Conservation (phyloP, 2,888 invertebrate genomes). For the Panopea generosa region DNA sequence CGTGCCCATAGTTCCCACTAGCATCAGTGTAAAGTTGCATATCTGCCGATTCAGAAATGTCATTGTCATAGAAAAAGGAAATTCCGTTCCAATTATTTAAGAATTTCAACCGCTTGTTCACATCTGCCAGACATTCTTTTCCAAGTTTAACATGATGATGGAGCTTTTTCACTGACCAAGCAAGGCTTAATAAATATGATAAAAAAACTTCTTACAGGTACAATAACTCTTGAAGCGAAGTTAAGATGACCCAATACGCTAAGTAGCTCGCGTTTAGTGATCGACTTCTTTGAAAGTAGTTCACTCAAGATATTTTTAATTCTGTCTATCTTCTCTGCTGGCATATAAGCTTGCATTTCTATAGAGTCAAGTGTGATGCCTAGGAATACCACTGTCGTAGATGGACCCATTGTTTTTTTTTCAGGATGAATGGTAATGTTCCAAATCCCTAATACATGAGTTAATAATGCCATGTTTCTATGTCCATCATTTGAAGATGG, state of each 20-base stretch:
- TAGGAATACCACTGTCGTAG: slow-evolving; percentile 41
- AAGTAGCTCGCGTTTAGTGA: slow-evolving; percentile 31
- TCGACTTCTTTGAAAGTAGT: slow-evolving; percentile 4
- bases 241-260: slow-evolving; percentile 33
- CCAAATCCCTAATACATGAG: slow-evolving; percentile 33
- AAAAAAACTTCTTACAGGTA: slow-evolving; percentile 42
- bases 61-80: slow-evolving; percentile 44
- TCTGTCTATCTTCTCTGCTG: slow-evolving; percentile 24
- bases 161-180: slow-evolving; percentile 28
- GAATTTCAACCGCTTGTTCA: slow-evolving; percentile 39
- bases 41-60: slow-evolving; percentile 24
- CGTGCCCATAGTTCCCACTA: slow-evolving; percentile 8
- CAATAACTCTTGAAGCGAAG: slow-evolving; percentile 32
- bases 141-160: slow-evolving; percentile 33
- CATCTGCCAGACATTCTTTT: slow-evolving; percentile 24
- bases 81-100: slow-evolving; percentile 46
- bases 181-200: slow-evolving; percentile 27
- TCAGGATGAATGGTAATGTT: slow-evolving; percentile 40
- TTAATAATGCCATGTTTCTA: slow-evolving; percentile 48
- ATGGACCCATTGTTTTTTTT: slow-evolving; percentile 50
- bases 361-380: slow-evolving; percentile 56
- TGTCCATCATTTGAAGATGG: slow-evolving; percentile 17
- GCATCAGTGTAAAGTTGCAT: slow-evolving; percentile 43
- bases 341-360: slow-evolving; percentile 43
- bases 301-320: not conserved